phyloP scores from a whole-genome alignment of 2,113 vertebrate species.

The Laticauda colubrina region DNA sequence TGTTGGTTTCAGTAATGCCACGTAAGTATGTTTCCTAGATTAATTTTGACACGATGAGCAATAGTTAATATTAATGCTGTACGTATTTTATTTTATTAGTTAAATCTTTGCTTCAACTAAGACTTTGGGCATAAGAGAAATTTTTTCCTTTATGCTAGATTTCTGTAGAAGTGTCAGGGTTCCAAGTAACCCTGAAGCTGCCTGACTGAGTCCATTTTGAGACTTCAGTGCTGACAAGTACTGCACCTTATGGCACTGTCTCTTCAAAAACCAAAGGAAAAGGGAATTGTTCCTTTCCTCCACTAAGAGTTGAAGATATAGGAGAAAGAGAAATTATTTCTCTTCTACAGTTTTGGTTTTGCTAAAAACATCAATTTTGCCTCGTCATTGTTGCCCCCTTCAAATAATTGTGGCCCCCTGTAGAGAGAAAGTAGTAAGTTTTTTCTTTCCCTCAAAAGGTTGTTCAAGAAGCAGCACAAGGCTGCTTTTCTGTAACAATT shows the following conservation, averaged over 20 bases:
- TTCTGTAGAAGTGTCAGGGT: neutral
- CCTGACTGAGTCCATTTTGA: no score
- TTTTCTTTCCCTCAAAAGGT: neutral
- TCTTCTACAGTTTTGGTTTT: neutral
- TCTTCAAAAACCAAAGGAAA: neutral
- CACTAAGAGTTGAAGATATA: neutral
- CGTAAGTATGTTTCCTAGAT: conserved; percentile 80
- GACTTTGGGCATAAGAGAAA: no score
- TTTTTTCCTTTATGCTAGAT: neutral
- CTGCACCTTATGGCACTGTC: neutral
- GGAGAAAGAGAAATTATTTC: neutral
- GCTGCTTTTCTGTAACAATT: neutral
- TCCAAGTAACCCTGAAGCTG: no score
- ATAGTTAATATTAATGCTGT: neutral
- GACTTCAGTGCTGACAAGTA: neutral
- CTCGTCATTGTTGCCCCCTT: neutral
- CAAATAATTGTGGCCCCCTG: neutral
- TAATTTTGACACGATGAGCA: neutral
- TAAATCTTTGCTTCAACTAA: neutral
- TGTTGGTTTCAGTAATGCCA: conserved; percentile 98
- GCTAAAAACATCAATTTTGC: neutral
- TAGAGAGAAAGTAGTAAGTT: neutral
- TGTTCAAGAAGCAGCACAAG: neutral
- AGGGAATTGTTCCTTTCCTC: neutral
- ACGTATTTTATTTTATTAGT: neutral